These are phyloP conservation scores for Oreortyx pictus DNA, from an alignment of 2,797 vertebrate species.

Conservation along the genomic window DNA sequence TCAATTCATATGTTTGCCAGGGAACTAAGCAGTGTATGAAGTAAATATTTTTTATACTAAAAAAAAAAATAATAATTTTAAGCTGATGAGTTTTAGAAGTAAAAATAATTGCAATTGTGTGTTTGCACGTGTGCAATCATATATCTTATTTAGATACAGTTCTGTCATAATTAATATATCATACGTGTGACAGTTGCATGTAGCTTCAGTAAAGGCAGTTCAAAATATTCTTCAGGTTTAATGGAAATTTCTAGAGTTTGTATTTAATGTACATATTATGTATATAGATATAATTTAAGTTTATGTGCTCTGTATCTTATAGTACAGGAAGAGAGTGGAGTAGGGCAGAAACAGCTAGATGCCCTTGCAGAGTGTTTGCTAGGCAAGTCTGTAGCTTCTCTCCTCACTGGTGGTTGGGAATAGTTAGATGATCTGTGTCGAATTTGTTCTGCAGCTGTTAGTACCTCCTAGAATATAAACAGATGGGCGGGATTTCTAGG, in stretches of 20 bases:
- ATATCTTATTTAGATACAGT: not conserved
- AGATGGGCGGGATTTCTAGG: constrained; percentile 19
- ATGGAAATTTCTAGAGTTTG: not conserved
- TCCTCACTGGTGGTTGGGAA: not conserved
- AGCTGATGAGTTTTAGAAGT: not conserved
- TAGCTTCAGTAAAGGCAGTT: not conserved
- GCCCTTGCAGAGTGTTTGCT: not conserved
- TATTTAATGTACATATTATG: not conserved
- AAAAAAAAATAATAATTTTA: not conserved
- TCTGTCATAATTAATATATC: not conserved
- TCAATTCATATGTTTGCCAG: not conserved
- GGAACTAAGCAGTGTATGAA: not conserved
- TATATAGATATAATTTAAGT: not conserved
- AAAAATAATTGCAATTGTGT: not conserved
- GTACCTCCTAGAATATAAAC: constrained; percentile 10
- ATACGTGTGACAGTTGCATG: not conserved
- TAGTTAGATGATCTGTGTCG: constrained; percentile 27
- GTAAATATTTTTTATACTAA: not conserved
- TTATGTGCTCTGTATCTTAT: not conserved
- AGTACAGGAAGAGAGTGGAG: not conserved
- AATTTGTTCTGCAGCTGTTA: constrained; percentile 17
- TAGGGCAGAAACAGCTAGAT: not conserved
- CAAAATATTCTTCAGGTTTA: not conserved
- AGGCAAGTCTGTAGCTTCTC: not conserved
- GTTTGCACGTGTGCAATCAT: not conserved